Base-by-base conservation (phyloP, 1,140 invertebrate species). In the Danaus plexippus region DNA sequence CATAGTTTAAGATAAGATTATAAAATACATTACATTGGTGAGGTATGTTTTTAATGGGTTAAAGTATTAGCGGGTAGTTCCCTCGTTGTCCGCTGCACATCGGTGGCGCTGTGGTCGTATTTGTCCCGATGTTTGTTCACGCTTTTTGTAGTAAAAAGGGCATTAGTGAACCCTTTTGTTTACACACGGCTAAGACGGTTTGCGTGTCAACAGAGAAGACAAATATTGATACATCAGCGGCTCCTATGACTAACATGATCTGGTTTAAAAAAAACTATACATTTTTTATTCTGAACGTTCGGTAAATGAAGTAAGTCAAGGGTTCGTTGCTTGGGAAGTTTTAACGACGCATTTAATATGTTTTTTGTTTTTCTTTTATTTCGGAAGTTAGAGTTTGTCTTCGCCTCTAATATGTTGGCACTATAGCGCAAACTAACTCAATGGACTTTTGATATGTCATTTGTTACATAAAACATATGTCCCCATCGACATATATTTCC, bases 131-230 rank as follows among this genome's bases (percentile, higher is more conserved):
- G 79, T 82, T 85, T 85, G 75, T 67, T 67, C 49, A 71, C 64
- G 75, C 77, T 83, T 85, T 85, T 85, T 82, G 75, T 83, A 63
- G 71, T 79, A 82, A 85, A 83, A 85, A 83, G 82, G 77, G 79
- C 81, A 85, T 85, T 85, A 83, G 79, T 77, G 80, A 77, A 76
- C 80, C 82, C 81, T 80, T 80, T 66, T 85, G 70, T 85, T 80
- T 72, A 73, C 76, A 52, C 65, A 65, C 66, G 57, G 68, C 72
- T 83, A 82, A 85, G 82, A 75, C 79, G 77, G 80, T 83, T 85
- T 80, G 75, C 80, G 66, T 76, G 82, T 83, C 78, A 79, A 85
- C 78, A 78, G 61, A 59, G 44, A 49, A 56, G 9, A 63, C 71
- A 82, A 85, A 85, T 83, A 85, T 85, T 85, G 73, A 66, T 61